Conservation (phyloP, 2,888 invertebrate species). For the Micoletzkya japonica region DNA sequence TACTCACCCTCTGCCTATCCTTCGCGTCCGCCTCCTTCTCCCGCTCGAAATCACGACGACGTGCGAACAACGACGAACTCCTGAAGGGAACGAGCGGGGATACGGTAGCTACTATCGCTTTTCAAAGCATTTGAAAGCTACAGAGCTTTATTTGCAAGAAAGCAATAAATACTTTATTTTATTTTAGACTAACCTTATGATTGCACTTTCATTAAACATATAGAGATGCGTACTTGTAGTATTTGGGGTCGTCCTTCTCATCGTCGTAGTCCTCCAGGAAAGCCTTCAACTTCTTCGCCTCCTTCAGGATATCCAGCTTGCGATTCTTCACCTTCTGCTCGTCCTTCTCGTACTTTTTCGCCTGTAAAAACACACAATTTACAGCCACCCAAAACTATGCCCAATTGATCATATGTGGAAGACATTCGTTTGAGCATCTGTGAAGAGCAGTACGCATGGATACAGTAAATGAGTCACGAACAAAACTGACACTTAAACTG, state of each 20-base stretch:
- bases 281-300: conserved; percentile 90
- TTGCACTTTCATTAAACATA: too few relatives aligned
- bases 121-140: too few relatives aligned
- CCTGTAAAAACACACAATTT: conserved; percentile 65
- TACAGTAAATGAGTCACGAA: too few relatives aligned
- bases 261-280: conserved; percentile 99
- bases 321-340: conserved; percentile 63
- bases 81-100: conserved; percentile 63
- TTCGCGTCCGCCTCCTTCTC: conserved; percentile 89
- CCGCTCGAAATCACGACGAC: conserved; percentile 87
- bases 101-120: not conserved
- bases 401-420: too few relatives aligned
- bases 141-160: too few relatives aligned
- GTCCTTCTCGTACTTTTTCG: conserved; percentile 79
- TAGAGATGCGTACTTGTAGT: conserved; percentile 83
- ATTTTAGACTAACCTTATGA: too few relatives aligned
- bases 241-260: conserved; percentile 93
- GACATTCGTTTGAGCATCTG: too few relatives aligned
- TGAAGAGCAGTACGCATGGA: too few relatives aligned
- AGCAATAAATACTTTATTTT: too few relatives aligned
- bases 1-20: conserved; percentile 74
- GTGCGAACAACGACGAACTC: conserved; percentile 83
- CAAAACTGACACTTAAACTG: too few relatives aligned
- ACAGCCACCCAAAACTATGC: too few relatives aligned
- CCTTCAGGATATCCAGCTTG: conserved; percentile 71